Evolutionary conservation across 1,140 invertebrate species (phyloP).

Genomic region (Papilio glaucus): DNA sequence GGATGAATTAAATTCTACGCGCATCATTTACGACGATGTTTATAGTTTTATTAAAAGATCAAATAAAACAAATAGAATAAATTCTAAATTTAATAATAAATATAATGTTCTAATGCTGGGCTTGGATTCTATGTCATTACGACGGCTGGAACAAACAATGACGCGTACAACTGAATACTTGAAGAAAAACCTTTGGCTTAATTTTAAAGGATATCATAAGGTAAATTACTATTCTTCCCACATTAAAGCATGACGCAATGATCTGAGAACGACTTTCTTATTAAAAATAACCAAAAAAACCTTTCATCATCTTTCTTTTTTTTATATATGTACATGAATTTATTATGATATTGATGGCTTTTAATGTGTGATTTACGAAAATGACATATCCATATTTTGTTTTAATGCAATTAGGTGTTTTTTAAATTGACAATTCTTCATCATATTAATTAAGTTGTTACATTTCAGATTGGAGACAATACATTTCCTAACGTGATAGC

Average conservation of each 20-base stretch:
- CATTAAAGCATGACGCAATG: too few species aligned
- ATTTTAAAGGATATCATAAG: slow-evolving; percentile 83
- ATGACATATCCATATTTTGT: too few species aligned
- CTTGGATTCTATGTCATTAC: slow-evolving; percentile 92
- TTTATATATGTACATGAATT: too few species aligned
- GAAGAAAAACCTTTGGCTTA: slow-evolving; percentile 83
- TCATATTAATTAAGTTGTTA: slow-evolving; percentile 66
- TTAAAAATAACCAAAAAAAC: too few species aligned
- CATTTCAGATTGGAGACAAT: slow-evolving; percentile 87
- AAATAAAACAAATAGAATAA: slow-evolving; percentile 42
- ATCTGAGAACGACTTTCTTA: too few species aligned
- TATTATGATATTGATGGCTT: too few species aligned
- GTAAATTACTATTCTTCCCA: slow-evolving; percentile 53
- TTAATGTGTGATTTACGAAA: too few species aligned
- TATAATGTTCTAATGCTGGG: slow-evolving; percentile 90
- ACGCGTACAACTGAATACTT: slow-evolving; percentile 88
- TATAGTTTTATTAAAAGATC: slow-evolving; percentile 65
- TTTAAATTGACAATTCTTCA: too few species aligned
- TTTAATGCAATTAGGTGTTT: too few species aligned
- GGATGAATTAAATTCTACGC: slow-evolving; percentile 51
- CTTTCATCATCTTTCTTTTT: too few species aligned
- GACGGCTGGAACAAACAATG: slow-evolving; percentile 91
- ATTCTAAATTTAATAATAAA: slow-evolving; percentile 53
- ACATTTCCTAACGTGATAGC: slow-evolving; percentile 94
- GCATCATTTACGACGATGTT: slow-evolving; percentile 62